Percentiles rank a stretch among this genome's conserved stretches.
Evolutionary conservation across 2,113 vertebrate genomes (phyloP).

Genomic region (Trichechus manatus): DNA sequence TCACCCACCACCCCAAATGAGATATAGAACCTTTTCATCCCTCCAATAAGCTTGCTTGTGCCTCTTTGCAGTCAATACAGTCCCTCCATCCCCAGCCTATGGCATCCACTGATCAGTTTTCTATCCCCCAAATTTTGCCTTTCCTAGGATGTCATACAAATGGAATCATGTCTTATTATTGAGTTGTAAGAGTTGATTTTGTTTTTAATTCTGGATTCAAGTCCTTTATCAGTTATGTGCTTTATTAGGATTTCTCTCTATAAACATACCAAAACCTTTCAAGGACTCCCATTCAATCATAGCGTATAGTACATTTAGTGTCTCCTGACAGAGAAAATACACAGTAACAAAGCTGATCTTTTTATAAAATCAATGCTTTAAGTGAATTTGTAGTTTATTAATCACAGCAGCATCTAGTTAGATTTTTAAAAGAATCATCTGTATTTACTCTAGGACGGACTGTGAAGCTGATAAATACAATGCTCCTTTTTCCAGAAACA

Average conservation of each 20-base stretch:
- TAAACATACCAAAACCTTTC: slow-evolving; percentile 12
- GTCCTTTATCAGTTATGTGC: background rate
- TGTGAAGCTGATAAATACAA: background rate
- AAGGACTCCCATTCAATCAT: background rate
- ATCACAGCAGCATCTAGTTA: background rate
- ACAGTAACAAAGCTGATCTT: background rate
- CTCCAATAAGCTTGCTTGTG: background rate
- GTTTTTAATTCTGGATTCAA: slow-evolving; percentile 13
- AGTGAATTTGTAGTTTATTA: background rate
- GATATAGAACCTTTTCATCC: background rate
- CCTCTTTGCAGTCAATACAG: background rate
- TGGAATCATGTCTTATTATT: background rate
- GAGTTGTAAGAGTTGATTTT: background rate
- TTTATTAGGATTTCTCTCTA: background rate
- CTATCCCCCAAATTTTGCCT: background rate
- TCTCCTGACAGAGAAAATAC: background rate
- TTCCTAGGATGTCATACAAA: background rate
- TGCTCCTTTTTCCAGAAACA: background rate
- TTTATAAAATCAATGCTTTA: background rate
- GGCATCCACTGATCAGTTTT: background rate
- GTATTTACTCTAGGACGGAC: background rate
- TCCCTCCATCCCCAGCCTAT: background rate
- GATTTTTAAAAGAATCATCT: background rate
- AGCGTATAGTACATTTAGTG: background rate
- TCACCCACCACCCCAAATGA: background rate